Conservation (phyloP, 2,888 invertebrate genomes). For the Andrena bicolor region DNA sequence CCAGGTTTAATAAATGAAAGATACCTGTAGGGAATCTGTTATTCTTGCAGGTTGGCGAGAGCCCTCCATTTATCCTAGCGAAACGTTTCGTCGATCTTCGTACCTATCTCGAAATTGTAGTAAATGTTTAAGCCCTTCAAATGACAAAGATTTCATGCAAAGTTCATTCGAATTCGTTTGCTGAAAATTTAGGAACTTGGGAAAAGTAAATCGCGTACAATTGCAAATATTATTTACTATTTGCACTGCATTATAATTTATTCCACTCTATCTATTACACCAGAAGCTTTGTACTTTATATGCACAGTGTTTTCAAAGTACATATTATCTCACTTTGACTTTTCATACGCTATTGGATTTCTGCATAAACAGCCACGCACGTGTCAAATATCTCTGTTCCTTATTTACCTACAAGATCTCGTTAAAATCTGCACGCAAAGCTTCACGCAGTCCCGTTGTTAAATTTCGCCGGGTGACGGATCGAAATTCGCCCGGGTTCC, state of each 20-base stretch:
- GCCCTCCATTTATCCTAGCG: constrained; percentile 5
- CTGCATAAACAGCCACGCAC: background rate
- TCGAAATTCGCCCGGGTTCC: background rate
- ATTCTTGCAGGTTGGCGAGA: constrained; percentile 10
- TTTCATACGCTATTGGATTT: too few species aligned
- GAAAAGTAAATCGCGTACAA: background rate
- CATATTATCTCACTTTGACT: too few species aligned
- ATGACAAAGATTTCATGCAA: background rate
- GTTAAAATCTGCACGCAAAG: background rate
- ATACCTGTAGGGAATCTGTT: constrained; percentile 17
- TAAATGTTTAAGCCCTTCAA: constrained; percentile 13
- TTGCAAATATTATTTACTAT: background rate
- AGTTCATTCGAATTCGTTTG: constrained; percentile 11
- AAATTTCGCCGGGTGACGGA: background rate
- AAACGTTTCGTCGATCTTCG: constrained; percentile 15
- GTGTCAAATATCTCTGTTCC: background rate
- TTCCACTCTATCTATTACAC: background rate
- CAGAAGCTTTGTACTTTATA: background rate
- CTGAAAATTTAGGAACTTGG: background rate
- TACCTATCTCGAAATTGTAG: constrained; percentile 21
- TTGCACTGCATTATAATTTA: background rate
- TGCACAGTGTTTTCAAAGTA: background rate
- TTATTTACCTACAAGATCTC: background rate
- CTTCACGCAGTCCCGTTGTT: background rate
- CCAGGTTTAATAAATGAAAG: constrained; percentile 31